Conservation (phyloP, 2,797 vertebrate genomes). For the Basileuterus tristriatus region DNA sequence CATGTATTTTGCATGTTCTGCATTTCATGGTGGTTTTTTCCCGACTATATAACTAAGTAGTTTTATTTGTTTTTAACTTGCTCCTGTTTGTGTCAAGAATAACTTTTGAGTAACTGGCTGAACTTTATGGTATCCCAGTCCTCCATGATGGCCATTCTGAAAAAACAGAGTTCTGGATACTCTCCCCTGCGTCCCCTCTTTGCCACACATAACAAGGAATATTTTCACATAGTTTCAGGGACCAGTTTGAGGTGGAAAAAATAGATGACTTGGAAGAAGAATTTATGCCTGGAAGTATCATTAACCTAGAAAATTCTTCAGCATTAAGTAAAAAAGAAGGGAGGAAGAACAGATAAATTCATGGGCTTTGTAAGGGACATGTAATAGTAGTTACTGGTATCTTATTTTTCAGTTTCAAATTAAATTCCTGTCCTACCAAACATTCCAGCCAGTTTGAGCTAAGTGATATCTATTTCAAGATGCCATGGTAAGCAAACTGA, state of each 20-base stretch:
- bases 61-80: not conserved
- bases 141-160: not conserved
- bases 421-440: not conserved
- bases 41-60: not conserved
- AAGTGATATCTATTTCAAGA: not conserved
- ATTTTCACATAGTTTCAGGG: not conserved
- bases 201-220: not conserved
- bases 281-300: conserved; percentile 20
- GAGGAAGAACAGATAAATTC: not conserved
- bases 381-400: not conserved
- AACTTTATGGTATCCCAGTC: not conserved
- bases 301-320: not conserved
- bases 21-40: not conserved
- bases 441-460: not conserved
- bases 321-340: not conserved
- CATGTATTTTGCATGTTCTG: not conserved
- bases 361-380: not conserved
- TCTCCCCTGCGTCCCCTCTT: not conserved
- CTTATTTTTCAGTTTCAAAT: not conserved
- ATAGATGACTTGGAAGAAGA: not conserved
- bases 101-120: not conserved
- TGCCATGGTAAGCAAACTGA: not conserved
- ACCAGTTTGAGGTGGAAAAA: not conserved
- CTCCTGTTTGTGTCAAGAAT: not conserved
- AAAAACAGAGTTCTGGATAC: not conserved